A percentile compares a stretch with the other conserved stretches of the same genome.
Conservation (phyloP, 2,113 vertebrate genomes). For the Turnix velox region DNA sequence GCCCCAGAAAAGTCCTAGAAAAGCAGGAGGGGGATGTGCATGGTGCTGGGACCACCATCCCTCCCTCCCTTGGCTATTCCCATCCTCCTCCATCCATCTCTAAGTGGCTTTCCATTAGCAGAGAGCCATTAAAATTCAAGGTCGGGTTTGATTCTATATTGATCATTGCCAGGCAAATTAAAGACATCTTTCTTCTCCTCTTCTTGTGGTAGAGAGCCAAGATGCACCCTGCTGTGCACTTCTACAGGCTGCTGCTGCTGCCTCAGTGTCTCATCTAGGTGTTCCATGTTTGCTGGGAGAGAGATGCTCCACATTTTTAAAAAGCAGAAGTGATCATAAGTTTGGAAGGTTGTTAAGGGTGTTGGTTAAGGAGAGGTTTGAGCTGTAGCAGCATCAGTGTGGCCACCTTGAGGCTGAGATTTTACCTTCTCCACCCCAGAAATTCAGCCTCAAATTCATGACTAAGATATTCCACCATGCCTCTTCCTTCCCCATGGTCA, state of each 20-base stretch:
- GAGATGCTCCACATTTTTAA: not conserved
- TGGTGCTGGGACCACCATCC: not conserved
- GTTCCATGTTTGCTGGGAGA: not conserved
- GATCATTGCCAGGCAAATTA: slow-evolving; percentile 63
- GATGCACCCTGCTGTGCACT: not conserved
- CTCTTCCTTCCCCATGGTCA: rapidly evolving
- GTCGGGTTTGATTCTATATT: slow-evolving; percentile 25
- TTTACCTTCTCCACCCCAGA: not conserved
- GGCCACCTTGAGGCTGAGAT: not conserved
- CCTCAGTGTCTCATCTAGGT: not conserved
- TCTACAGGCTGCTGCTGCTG: slow-evolving; percentile 3
- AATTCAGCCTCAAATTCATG: not conserved
- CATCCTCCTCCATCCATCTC: not conserved
- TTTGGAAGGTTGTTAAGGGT: not conserved
- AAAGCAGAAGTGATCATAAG: not conserved
- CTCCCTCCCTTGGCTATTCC: not conserved
- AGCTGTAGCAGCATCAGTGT: not conserved
- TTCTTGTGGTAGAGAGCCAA: slow-evolving; percentile 7
- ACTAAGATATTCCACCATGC: not conserved
- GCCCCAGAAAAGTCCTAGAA: not conserved
- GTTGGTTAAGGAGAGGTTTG: not conserved
- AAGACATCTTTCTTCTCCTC: slow-evolving; percentile 60
- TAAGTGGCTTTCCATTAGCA: not conserved
- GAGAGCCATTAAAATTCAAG: slow-evolving; percentile 55
- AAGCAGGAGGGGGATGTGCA: not conserved